A percentile compares a stretch with the other conserved stretches of the same genome.
Conservation (phyloP, 2,113 vertebrate species). For the Nannospalax galili region DNA sequence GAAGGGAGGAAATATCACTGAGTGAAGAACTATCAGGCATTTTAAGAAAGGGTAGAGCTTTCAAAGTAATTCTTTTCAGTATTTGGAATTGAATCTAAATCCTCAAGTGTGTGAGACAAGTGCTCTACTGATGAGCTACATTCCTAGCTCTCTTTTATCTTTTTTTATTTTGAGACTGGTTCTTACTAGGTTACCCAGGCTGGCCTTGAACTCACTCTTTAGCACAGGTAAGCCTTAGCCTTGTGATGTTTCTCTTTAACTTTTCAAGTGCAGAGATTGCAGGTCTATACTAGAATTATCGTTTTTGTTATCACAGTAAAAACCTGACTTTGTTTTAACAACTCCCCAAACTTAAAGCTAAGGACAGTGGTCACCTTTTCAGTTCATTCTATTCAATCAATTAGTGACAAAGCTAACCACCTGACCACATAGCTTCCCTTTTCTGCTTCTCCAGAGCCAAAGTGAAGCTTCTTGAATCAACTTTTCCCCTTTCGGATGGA, state of each 20-base stretch:
- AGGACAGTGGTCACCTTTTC: neutral
- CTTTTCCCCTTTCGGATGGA: neutral
- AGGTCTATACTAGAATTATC: neutral
- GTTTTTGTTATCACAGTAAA: neutral
- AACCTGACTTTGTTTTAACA: neutral
- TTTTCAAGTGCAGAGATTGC: no score
- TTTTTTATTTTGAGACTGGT: neutral
- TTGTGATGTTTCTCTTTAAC: neutral
- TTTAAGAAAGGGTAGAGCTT: neutral
- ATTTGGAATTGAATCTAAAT: neutral
- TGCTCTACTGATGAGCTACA: no score
- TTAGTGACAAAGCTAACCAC: neutral
- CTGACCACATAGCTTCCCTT: neutral
- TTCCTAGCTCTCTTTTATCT: no score
- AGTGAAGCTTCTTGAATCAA: neutral
- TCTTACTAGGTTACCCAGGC: neutral
- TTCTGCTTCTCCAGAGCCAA: neutral
- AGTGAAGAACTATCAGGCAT: neutral
- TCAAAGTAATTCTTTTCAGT: neutral
- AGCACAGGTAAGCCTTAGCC: neutral
- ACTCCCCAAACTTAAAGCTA: neutral
- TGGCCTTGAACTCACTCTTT: neutral
- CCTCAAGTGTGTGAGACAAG: neutral
- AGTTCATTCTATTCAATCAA: neutral
- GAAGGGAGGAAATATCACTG: neutral